These are phyloP conservation scores for Agelastica alni DNA, from an alignment of 2,888 invertebrate species.

Conservation along the genomic window DNA sequence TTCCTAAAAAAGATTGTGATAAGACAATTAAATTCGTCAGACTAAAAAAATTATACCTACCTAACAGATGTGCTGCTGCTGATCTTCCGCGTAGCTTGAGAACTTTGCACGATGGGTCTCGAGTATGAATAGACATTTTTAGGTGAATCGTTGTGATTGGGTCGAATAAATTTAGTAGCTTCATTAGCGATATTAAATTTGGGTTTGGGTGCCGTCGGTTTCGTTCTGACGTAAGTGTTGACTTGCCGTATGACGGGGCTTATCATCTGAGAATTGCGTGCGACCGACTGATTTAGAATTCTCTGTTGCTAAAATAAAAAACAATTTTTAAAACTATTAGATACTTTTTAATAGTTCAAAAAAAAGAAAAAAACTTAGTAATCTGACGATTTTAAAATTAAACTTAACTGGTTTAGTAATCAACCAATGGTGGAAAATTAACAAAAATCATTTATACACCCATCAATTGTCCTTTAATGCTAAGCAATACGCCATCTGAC, in stretches of 20 bases:
- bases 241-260: constrained; percentile 26
- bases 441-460: neutral
- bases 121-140: constrained; percentile 36
- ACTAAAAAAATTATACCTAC: neutral
- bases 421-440: no score
- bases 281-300: constrained; percentile 38
- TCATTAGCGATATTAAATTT: constrained; percentile 19
- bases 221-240: constrained; percentile 28
- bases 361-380: no score
- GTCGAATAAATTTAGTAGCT: constrained; percentile 25
- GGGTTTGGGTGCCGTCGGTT: constrained; percentile 36
- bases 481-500: no score
- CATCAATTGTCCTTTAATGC: no score
- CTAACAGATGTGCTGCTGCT: constrained; percentile 44
- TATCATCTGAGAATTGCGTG: constrained; percentile 29
- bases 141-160: constrained; percentile 27
- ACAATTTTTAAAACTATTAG: neutral
- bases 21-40: no score
- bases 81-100: constrained; percentile 39
- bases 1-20: neutral
- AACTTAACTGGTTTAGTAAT: no score
- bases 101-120: constrained; percentile 14
- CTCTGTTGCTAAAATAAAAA: constrained; percentile 28
- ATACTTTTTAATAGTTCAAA: neutral
- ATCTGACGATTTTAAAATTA: no score